Percentiles rank a stretch among this genome's conserved stretches.
Evolutionary conservation across 1,140 invertebrate species (phyloP).

Genomic region (Penaeus vannamei): DNA sequence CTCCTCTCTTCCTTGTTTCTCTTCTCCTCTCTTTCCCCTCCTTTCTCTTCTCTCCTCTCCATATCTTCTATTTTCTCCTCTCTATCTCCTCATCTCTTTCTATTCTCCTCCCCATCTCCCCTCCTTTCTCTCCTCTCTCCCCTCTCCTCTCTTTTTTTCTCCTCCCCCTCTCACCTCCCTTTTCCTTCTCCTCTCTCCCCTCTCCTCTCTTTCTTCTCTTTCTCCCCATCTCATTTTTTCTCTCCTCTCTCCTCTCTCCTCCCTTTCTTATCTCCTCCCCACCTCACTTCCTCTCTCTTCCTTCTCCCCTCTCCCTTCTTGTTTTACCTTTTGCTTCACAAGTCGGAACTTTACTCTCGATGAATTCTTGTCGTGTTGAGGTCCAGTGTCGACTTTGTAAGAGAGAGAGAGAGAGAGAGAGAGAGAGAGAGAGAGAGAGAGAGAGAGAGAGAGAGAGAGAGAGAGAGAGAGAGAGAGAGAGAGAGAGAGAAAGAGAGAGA

Average conservation of each 20-base stretch:
- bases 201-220: not conserved
- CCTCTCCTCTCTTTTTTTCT: not conserved
- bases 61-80: not conserved
- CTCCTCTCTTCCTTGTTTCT: no score
- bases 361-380: no score
- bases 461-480: no score
- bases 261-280: no score
- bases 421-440: not conserved
- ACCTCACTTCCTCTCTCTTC: no score
- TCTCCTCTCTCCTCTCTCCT: not conserved
- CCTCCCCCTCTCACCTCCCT: not conserved
- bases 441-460: not conserved
- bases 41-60: not conserved
- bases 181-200: not conserved
- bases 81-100: not conserved
- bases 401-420: not conserved
- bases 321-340: no score
- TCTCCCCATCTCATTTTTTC: not conserved
- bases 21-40: not conserved
- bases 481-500: no score
- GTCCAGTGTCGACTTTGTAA: not conserved
- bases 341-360: no score
- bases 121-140: not conserved
- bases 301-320: no score
- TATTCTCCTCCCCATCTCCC: not conserved